phyloP scores from a whole-genome alignment of 2,888 invertebrate genomes.

The Machimus rusticus region DNA sequence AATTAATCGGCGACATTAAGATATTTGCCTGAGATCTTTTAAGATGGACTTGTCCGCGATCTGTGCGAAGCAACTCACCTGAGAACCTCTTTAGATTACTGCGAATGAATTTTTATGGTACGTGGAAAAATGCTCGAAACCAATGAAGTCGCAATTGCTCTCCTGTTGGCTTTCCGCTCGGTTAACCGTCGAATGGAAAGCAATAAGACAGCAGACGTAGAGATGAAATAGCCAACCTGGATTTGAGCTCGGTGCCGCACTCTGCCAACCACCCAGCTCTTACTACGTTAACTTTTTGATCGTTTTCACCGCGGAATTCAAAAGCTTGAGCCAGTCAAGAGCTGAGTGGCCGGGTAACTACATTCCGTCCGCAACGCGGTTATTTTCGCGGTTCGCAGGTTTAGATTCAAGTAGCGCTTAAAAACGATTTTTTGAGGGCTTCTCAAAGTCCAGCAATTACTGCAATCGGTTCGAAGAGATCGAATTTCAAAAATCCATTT shows the following conservation, averaged over 20 bases:
- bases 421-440: not conserved
- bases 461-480: not conserved
- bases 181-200: slow-evolving; percentile 31
- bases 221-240: slow-evolving; percentile 29
- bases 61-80: not conserved
- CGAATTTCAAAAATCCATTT: slow-evolving; percentile 1
- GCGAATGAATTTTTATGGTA: not conserved
- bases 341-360: slow-evolving; percentile 19
- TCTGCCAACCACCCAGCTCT: slow-evolving; percentile 17
- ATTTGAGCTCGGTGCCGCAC: not conserved
- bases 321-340: slow-evolving; percentile 24
- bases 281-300: slow-evolving; percentile 21
- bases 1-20: not conserved
- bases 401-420: not conserved
- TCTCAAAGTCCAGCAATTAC: not conserved
- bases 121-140: not conserved
- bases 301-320: slow-evolving; percentile 28
- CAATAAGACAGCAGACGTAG: not conserved
- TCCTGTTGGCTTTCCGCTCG: slow-evolving; percentile 28
- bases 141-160: slow-evolving; percentile 5
- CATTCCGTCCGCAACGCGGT: not conserved
- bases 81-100: not conserved
- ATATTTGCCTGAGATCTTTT: not conserved
- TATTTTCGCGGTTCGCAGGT: not conserved
- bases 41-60: not conserved